Conservation (phyloP, 2,888 invertebrate species). For the Petrophora chlorosata region DNA sequence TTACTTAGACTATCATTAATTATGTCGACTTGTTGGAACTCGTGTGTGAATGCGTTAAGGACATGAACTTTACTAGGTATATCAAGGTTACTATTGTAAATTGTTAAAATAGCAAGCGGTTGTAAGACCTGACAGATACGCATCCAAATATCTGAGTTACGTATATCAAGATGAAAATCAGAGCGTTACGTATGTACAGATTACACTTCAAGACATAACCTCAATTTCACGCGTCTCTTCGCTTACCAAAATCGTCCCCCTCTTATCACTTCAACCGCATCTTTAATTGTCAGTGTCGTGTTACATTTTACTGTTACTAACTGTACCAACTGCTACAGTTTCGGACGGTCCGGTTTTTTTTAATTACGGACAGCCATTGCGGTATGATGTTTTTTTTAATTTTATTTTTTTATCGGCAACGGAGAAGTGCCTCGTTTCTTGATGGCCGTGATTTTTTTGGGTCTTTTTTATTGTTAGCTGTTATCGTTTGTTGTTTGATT, state of each 20-base stretch:
- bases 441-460: conserved; percentile 22
- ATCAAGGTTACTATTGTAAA: too few relatives aligned
- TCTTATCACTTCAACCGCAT: conserved; percentile 39
- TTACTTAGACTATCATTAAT: too few relatives aligned
- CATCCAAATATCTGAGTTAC: too few relatives aligned
- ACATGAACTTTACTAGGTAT: too few relatives aligned
- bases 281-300: conserved; percentile 66
- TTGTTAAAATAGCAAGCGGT: too few relatives aligned
- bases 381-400: conserved; percentile 43
- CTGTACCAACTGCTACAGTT: conserved; percentile 72
- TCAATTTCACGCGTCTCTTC: background rate
- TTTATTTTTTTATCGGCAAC: conserved; percentile 27
- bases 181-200: too few relatives aligned
- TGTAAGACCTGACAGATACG: too few relatives aligned
- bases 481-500: conserved; percentile 23
- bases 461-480: too few relatives aligned
- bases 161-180: too few relatives aligned
- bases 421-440: conserved; percentile 10
- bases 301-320: conserved; percentile 74
- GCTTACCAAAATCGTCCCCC: conserved; percentile 15
- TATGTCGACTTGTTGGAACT: too few relatives aligned
- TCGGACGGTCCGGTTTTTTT: conserved; percentile 64
- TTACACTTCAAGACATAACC: background rate
- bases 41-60: too few relatives aligned
- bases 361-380: conserved; percentile 56